Conservation (phyloP, 2,113 vertebrate genomes). For the Pardalotus punctatus region DNA sequence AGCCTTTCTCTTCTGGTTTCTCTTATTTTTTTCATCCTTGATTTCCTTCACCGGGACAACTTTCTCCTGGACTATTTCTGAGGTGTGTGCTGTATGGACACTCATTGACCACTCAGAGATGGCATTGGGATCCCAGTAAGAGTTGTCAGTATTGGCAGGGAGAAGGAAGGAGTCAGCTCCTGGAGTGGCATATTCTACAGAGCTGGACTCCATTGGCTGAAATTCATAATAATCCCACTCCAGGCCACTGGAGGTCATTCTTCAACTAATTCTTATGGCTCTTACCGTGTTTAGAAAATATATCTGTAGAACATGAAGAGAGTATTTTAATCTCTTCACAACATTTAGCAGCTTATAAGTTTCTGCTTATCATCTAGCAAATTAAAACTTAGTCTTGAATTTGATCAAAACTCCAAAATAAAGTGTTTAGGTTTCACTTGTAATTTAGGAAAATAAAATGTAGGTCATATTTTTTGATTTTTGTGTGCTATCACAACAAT, state of each 20-base stretch:
- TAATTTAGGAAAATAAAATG: background rate
- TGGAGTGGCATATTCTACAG: conserved; percentile 70
- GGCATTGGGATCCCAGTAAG: conserved; percentile 67
- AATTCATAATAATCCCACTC: conserved; percentile 87
- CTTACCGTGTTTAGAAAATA: conserved; percentile 40
- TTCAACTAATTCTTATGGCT: conserved; percentile 73
- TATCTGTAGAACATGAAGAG: conserved; percentile 73
- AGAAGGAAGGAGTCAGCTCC: conserved; percentile 70
- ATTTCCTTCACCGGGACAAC: conserved; percentile 66
- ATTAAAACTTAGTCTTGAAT: background rate
- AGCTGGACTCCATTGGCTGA: conserved; percentile 75
- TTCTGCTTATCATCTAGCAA: background rate
- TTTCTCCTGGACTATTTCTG: conserved; percentile 73
- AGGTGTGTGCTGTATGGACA: conserved; percentile 69
- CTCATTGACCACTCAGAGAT: conserved; percentile 83
- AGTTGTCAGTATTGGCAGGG: conserved; percentile 55
- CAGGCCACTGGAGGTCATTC: conserved; percentile 86
- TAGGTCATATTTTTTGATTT: background rate
- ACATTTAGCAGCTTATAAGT: background rate
- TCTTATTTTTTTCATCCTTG: conserved; percentile 79
- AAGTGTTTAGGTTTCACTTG: background rate
- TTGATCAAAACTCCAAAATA: background rate
- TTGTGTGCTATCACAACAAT: background rate
- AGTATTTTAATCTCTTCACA: conserved; percentile 59
- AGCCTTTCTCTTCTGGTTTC: conserved; percentile 80